Base-by-base conservation (phyloP, 2,797 vertebrate species). In the Falco novaeseelandiae region DNA sequence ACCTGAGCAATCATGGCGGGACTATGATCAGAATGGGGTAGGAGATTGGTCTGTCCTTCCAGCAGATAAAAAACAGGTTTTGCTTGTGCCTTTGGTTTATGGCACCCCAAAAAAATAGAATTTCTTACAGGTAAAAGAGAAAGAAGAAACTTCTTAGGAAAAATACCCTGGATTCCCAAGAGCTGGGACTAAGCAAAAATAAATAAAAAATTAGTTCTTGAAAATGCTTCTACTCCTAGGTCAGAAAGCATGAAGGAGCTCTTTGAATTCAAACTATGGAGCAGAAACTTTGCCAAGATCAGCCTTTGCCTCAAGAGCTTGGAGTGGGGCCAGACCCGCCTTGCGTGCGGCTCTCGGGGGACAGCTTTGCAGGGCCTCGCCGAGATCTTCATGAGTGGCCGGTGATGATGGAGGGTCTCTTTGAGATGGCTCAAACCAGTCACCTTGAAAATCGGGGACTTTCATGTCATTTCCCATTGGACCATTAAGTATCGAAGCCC, bases 381-480 rank as follows among this genome's bases (percentile, higher is more conserved):
- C 23, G 91, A 83, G 74, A 18, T 36, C 81, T 48, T 49, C 54
- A 42, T 23, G 87, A 95, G 82, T 52, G 49, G 72, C 59, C 65
- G 18, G 18, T 46, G 90, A 40, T 61, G 89, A 36, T 4, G 40
- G 48, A 89, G 42, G 76, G 17, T 44, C 74, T 80, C 59, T 72
- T 46, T 51, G 91, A 92, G 77, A 36, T 18, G 14, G 58, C 63
- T 94, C 66, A n/a, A 16, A 78, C 72, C 93, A 83, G 69, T 94
- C 96, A 96, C 96, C 93, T 95, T 96, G 90, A 91, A 84, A 83
- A 88, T 54, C 40, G 4, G 51, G 26, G 88, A 90, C 92, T 94
- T 94, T 71, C 10, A 1, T 38, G 52, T 69, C 61, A 4, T 95
- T 92, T 92, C 90, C 83, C 87, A 49, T 81, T 72, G 86, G 73